phyloP scores from a whole-genome alignment of 2,797 vertebrate genomes.

The Rousettus madagascariensis region DNA sequence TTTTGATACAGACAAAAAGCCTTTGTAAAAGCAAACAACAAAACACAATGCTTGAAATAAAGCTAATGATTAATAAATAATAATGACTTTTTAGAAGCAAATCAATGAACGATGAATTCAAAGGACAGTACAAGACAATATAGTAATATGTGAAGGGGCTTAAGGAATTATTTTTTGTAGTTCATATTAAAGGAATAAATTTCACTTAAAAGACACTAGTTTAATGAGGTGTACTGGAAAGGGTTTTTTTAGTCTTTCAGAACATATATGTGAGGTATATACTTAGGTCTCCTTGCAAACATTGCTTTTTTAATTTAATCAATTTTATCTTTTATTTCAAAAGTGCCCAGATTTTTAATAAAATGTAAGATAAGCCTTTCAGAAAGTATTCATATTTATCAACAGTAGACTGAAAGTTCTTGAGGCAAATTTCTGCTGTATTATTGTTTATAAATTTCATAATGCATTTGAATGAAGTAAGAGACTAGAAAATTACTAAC shows the following conservation, averaged over 20 bases:
- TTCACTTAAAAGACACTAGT: not conserved
- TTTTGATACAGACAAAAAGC: not conserved
- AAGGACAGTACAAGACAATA: not conserved
- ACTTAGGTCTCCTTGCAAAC: not conserved
- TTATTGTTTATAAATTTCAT: not conserved
- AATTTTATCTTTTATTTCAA: not conserved
- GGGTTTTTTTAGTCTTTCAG: not conserved
- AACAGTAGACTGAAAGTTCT: not conserved
- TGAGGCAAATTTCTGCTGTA: not conserved
- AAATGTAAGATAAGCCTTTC: not conserved
- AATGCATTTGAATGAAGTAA: not conserved
- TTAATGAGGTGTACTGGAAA: not conserved
- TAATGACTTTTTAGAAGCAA: not conserved
- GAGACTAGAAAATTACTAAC: not conserved
- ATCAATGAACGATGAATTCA: not conserved
- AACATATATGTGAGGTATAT: not conserved
- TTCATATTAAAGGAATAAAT: not conserved
- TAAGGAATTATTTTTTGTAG: slow-evolving; percentile 6
- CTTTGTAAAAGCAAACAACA: not conserved
- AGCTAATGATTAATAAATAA: not conserved
- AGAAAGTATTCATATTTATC: not conserved
- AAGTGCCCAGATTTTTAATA: not conserved
- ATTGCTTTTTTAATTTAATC: not conserved
- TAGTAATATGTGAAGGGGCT: not conserved
- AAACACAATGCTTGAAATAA: not conserved